Conservation (phyloP, 2,888 invertebrate species). For the Eutolmus rufibarbis region DNA sequence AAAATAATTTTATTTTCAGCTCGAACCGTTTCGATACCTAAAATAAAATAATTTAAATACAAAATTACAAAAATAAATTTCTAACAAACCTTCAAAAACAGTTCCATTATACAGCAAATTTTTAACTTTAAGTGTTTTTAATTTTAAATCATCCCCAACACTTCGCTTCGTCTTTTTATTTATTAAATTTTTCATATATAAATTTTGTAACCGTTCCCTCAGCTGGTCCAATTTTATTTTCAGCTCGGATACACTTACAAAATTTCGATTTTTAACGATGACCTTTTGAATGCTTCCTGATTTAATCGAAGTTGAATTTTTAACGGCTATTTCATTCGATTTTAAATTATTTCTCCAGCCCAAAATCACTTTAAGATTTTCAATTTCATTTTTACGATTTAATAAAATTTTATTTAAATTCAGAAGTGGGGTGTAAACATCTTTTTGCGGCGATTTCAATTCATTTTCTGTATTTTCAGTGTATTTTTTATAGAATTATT, state of each 20-base stretch:
- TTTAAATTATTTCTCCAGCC: background rate
- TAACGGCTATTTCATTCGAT: background rate
- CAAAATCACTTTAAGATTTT: background rate
- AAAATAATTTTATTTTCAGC: background rate
- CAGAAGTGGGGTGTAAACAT: background rate
- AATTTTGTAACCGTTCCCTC: background rate
- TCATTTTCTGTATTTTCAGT: background rate
- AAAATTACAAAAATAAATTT: background rate
- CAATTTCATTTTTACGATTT: background rate
- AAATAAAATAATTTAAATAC: background rate
- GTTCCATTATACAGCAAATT: slow-evolving; percentile 2
- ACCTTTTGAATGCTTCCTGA: background rate
- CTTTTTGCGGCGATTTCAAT: background rate
- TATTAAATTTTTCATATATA: background rate
- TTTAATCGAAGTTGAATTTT: background rate
- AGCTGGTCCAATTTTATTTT: background rate
- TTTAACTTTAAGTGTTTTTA: background rate
- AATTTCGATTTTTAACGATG: background rate
- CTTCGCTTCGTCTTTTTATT: background rate
- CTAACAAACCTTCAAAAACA: background rate
- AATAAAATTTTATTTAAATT: background rate
- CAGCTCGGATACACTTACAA: background rate
- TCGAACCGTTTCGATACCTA: background rate
- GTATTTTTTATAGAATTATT: background rate
- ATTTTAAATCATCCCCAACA: background rate